Conservation (phyloP, 1,140 invertebrate species). For the Tribolium madens region DNA sequence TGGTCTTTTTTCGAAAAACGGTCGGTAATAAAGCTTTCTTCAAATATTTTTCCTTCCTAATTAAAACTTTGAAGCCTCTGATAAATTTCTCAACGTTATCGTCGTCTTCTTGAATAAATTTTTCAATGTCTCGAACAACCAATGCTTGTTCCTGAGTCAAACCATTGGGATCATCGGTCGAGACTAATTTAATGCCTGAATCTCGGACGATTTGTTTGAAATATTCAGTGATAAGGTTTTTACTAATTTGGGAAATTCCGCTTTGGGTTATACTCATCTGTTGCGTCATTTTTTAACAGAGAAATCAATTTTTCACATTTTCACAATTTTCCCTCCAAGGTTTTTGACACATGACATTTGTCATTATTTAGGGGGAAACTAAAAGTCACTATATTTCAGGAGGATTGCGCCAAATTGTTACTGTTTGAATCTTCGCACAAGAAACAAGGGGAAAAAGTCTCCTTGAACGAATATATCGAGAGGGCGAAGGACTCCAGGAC, state of each 20-base stretch:
- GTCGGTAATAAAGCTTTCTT: conserved; percentile 63
- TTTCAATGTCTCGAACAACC: conserved; percentile 58
- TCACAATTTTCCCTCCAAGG: background rate
- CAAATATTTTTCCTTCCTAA: conserved; percentile 62
- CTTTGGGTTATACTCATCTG: background rate
- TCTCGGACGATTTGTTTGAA: conserved; percentile 13
- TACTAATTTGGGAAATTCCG: conserved; percentile 3
- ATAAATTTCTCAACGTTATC: conserved; percentile 64
- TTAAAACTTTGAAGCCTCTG: conserved; percentile 61
- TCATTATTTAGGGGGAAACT: background rate
- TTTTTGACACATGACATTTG: background rate
- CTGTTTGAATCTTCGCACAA: conserved; percentile 92
- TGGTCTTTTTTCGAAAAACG: conserved; percentile 49
- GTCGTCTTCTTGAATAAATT: conserved; percentile 55
- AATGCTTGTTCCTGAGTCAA: conserved; percentile 60
- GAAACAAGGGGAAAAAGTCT: conserved; percentile 79
- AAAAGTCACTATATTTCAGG: conserved; percentile 69
- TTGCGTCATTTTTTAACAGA: conserved; percentile 27
- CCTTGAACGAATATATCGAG: conserved; percentile 85
- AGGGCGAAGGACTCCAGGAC: conserved; percentile 80
- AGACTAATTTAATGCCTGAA: background rate
- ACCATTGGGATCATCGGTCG: conserved; percentile 50
- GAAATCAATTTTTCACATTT: background rate
- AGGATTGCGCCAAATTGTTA: conserved; percentile 91
- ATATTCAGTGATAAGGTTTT: conserved; percentile 5